Evolutionary conservation across 2,113 vertebrate genomes (phyloP), one percentile per base, ranked within the genome.

Genomic region (Camelus bactrianus): DNA sequence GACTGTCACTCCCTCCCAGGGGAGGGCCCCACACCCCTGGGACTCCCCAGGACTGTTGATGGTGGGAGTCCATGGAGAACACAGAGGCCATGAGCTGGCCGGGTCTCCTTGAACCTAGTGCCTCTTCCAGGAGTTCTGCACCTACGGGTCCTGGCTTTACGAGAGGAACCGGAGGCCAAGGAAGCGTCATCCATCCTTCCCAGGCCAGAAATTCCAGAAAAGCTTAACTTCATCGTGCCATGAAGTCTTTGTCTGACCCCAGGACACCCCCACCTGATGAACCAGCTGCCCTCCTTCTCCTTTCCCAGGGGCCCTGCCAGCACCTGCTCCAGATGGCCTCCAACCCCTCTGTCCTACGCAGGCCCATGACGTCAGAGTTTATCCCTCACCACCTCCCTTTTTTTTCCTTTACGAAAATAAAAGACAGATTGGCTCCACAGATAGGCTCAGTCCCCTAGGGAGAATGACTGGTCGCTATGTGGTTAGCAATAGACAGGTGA

Each of bases 281-380:
- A 90, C 89, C 97, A 97, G 97, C 97, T 98, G 97, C 95, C 93
- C 88, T 82, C 52, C 38, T 70, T 62, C 84, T 83, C 60, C 75
- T 95, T 97, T 98, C 97, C 97, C 97, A 97, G 95, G 76, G 88
- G 92, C 94, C 46, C 96, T 97, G 97, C 96, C 96, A 97, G 96
- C 96, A 97, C 97, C 96, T 97, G 96, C 93, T 97, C 94, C 97
- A 97, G 95, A 97, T 91, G 96, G 97, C 90, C 70, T 96, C 95
- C 93, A 84, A 83, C 64, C 32, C 89, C 4, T 10, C 84, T 76
- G 96, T 93, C 87, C 86, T 87, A 96, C 83, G 64, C 97, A 94
- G 65, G 70, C 95, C 87, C 38, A 65, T 98, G 97, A 97, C 88
- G 96, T 97, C 96, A 95, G 92, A 96, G 75, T 76, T 95, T 83